Evolutionary conservation across 2,797 vertebrate species (phyloP).

Genomic region (Pseudochaenichthys georgianus): DNA sequence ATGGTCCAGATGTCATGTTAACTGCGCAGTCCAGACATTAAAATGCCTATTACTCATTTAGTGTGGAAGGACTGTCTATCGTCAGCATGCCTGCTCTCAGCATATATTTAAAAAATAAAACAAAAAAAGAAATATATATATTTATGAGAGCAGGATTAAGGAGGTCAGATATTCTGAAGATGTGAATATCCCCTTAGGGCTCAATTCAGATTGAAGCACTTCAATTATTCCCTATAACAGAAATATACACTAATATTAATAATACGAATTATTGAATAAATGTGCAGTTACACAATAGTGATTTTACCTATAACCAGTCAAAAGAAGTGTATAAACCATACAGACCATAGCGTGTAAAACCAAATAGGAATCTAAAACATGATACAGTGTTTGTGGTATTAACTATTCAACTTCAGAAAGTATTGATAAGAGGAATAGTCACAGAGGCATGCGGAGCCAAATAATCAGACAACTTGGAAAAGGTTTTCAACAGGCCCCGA

Average conservation of each 20-base stretch:
- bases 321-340: too few relatives aligned
- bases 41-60: constrained; percentile 4
- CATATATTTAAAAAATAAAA: background rate
- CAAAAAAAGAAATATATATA: background rate
- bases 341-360: too few relatives aligned
- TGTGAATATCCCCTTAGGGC: background rate
- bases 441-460: too few relatives aligned
- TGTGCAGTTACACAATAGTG: too few relatives aligned
- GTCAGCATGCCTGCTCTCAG: constrained; percentile 5
- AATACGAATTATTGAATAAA: background rate
- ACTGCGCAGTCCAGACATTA: background rate
- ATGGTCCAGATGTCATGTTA: background rate
- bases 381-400: too few relatives aligned
- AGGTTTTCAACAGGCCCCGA: too few relatives aligned
- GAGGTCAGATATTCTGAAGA: constrained; percentile 15
- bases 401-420: too few relatives aligned
- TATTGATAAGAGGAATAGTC: too few relatives aligned
- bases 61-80: background rate
- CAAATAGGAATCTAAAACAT: too few relatives aligned
- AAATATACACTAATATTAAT: background rate
- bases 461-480: too few relatives aligned
- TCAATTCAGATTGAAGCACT: constrained; percentile 17
- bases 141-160: background rate
- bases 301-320: too few relatives aligned
- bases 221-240: background rate